A percentile compares a stretch with the other conserved stretches of the same genome.
Evolutionary conservation across 2,113 vertebrate genomes (phyloP).

Genomic region (Phoxinus phoxinus): DNA sequence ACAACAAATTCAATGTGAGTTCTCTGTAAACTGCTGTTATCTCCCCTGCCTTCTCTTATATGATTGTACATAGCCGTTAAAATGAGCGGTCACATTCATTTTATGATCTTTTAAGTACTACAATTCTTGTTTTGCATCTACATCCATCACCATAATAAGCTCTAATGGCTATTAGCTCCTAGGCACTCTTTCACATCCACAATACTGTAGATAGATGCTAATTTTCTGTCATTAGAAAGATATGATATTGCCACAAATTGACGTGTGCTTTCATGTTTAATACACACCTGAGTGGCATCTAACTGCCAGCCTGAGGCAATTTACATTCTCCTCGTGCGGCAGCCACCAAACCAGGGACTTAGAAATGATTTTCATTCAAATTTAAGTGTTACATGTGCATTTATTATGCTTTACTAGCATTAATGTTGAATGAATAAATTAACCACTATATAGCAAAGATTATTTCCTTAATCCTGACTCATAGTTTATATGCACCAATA

Average conservation of each 20-base stretch:
- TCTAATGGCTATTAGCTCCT: neutral
- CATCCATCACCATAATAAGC: constrained; percentile 33
- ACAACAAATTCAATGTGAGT: neutral
- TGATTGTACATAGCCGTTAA: neutral
- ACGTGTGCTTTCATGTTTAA: constrained; percentile 2
- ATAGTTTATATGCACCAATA: neutral
- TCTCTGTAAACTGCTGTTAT: neutral
- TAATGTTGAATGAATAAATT: neutral
- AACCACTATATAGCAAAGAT: neutral
- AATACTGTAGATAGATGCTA: neutral
- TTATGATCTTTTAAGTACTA: neutral
- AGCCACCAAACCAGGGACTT: neutral
- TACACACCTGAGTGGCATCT: neutral
- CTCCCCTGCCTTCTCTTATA: neutral
- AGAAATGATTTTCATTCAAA: neutral
- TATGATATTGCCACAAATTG: constrained; percentile 47
- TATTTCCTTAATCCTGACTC: neutral
- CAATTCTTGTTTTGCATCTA: constrained; percentile 36
- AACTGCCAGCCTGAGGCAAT: neutral
- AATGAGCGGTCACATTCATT: neutral
- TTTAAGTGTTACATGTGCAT: neutral
- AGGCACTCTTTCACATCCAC: neutral
- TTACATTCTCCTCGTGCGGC: neutral
- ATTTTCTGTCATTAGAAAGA: constrained; percentile 22
- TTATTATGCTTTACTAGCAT: neutral